Percentiles rank a stretch among this genome's conserved stretches.
phyloP scores from a whole-genome alignment of 2,113 vertebrate genomes.

The Phaethornis superciliosus region DNA sequence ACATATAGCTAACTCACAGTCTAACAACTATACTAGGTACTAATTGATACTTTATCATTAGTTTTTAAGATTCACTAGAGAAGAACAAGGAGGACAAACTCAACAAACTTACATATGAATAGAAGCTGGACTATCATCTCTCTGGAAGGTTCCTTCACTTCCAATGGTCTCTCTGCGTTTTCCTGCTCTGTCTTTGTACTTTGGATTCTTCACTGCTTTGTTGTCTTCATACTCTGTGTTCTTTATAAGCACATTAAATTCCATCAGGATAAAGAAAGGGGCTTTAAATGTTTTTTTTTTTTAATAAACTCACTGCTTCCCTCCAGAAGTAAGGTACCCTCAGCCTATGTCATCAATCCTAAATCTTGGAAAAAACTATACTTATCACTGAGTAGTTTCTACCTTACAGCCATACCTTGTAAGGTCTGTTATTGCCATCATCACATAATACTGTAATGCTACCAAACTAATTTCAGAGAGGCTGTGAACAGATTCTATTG shows the following conservation, averaged over 20 bases:
- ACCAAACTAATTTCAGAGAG: not conserved
- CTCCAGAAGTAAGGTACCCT: not conserved
- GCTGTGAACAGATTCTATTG: not conserved
- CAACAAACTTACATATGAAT: constrained; percentile 84
- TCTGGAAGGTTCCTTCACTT: constrained; percentile 90
- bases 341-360: not conserved
- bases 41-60: not conserved
- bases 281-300: not conserved
- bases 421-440: not conserved
- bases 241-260: constrained; percentile 72
- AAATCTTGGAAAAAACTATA: not conserved
- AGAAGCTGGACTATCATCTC: constrained; percentile 92
- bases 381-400: not conserved
- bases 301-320: not conserved
- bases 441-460: not conserved
- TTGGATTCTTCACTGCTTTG: constrained; percentile 86
- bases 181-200: constrained; percentile 92
- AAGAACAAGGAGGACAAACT: rapidly evolving
- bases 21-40: not conserved
- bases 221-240: constrained; percentile 88
- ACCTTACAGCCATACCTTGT: not conserved
- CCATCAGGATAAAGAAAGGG: not conserved
- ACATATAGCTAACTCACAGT: not conserved
- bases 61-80: not conserved
- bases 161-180: constrained; percentile 89